Base-by-base conservation (phyloP, 2,888 invertebrate genomes). In the Rugalucina vietnamica region DNA sequence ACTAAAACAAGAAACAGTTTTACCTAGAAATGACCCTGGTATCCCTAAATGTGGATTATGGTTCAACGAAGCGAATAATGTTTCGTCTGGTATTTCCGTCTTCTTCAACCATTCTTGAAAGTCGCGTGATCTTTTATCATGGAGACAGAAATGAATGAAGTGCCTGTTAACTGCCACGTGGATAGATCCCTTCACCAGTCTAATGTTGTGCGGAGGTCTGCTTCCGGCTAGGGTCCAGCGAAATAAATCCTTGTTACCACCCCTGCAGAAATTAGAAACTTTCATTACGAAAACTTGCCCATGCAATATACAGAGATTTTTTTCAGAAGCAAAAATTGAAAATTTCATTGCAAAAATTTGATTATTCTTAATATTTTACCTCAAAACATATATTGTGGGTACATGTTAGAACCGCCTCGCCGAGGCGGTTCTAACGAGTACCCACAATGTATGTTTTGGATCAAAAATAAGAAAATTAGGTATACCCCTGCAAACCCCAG, bases 11-110 rank as follows among this genome's bases (percentile, higher is more conserved):
- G n/a, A n/a, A n/a, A n/a, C n/a, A n/a, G n/a, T n/a, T 43, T 70
- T 78, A 92, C 92, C 91, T 76, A 83, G 83, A 74, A 91, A 92
- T 3, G 91, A 88, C 27, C 92, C 92, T 21, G 91, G 91, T 4
- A 92, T 89, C 18, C 86, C 84, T 0, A 91, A 81, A 49, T 90
- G 88, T 18, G 91, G 88, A 79, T 91, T 93, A 78, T 92, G 90
- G 79, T 93, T 92, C n/a, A 93, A 76, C 0, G 93, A 90, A 0
- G 92, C 76, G 83, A 91, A 93, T 78, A 89, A 92, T 24, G 91
- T 90, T 76, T 93, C 93, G 50, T 93, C 93, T 0, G 93, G 90
- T 8, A 89, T 85, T 3, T 88, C 73, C 10, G 91, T 91, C 57
- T 90, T 90, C 39, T 79, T 80, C 75, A 92, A 82, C 93, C 93